A percentile compares a stretch with the other conserved stretches of the same genome.
Conservation (phyloP, 2,888 invertebrate genomes). For the Priocnemis perturbator region DNA sequence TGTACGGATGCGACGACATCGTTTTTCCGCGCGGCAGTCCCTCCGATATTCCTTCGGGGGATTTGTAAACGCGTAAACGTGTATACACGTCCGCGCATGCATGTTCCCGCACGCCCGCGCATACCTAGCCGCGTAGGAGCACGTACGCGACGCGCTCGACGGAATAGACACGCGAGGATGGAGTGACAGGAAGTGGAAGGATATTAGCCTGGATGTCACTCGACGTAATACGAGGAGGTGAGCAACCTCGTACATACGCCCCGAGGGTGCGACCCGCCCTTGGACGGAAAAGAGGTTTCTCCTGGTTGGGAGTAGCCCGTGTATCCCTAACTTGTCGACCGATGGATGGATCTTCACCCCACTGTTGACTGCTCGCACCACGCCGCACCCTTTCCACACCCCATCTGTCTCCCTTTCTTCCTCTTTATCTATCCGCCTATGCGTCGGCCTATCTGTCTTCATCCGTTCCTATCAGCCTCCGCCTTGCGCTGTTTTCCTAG, state of each 20-base stretch:
- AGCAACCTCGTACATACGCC: constrained; percentile 36
- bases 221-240: constrained; percentile 55
- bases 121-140: constrained; percentile 5
- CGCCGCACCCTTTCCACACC: too few relatives aligned
- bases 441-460: too few relatives aligned
- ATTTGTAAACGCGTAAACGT: background rate
- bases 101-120: too few relatives aligned
- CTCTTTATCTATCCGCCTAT: too few relatives aligned
- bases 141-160: background rate
- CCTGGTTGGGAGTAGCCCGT: constrained; percentile 15
- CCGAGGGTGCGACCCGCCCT: constrained; percentile 48
- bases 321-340: constrained; percentile 17
- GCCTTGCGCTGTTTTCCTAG: too few relatives aligned
- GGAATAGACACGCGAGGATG: constrained; percentile 53
- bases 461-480: too few relatives aligned
- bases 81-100: constrained; percentile 2
- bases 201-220: constrained; percentile 69
- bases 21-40: constrained; percentile 47
- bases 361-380: too few relatives aligned
- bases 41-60: constrained; percentile 34
- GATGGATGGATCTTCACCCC: constrained; percentile 35
- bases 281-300: constrained; percentile 37
- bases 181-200: constrained; percentile 68
- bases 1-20: constrained; percentile 37
- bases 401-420: too few relatives aligned